Base-by-base conservation (phyloP, 1,140 invertebrate species). In the Papilio machaon region DNA sequence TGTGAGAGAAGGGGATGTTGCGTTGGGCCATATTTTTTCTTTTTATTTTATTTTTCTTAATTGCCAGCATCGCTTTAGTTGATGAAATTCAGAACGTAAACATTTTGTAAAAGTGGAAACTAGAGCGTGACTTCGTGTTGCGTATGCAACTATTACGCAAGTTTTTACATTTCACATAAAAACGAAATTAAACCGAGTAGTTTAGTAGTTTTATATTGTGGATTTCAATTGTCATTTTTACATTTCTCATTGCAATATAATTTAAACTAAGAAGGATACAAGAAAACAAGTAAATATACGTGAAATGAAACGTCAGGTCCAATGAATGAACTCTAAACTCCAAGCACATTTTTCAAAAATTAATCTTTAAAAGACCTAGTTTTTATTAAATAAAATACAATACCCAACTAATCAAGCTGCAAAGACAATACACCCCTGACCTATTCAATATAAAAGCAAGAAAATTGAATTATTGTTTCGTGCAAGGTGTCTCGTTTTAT, bases 381-480 rank as follows among this genome's bases (percentile, higher is more conserved):
- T 35, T 35, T 19, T 0, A 5, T 67, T 23, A 10, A 30, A 64
- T 30, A 64, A 64, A 30, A 64, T 64, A 64, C 60, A 30, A 13
- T 64, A 4, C 2, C 4, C 8, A 64, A 6, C 2, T 64, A 64
- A 64, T 11, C 23, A 30, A 30, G 10, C 11, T 67, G 0, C 30
- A 1, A 35, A 70, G 64, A 38, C 64, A 35, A 70, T 17, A 67
- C 23, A 35, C 13, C 49, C 13, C n/a, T 30, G 49, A 76, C 74
- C 43, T 76, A 43, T 46, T 74, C 43, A 47, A 46, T 47, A 49
- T 30, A 52, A 54, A 23, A 76, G 4, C 23, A 47, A 47, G 30
- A 13, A 77, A 58, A 77, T 58, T 58, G 52, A 78, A 78, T 60
- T 78, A 78, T 60, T 60, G 73, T 85, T 82, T 85, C 47, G 77